These are phyloP conservation scores for Tapirus terrestris DNA, from an alignment of 2,113 vertebrate species.

Conservation along the genomic window DNA sequence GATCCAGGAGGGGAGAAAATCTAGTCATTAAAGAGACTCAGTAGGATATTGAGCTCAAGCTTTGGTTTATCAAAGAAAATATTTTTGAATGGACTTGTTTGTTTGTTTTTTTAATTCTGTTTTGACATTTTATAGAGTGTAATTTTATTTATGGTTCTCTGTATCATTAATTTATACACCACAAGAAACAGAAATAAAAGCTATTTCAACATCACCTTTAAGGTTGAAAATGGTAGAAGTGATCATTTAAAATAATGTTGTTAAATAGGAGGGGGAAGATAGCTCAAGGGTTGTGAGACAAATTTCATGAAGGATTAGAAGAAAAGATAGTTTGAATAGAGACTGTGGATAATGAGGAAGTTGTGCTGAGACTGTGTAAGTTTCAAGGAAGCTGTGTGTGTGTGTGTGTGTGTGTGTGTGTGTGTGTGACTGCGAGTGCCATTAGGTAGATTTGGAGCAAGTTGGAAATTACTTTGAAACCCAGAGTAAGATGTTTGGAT, in stretches of 20 bases:
- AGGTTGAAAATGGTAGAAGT: conserved; percentile 32
- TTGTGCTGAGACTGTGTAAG: background rate
- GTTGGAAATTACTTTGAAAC: background rate
- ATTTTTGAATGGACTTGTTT: conserved; percentile 4
- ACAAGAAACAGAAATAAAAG: background rate
- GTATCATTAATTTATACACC: conserved; percentile 50
- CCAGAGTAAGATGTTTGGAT: background rate
- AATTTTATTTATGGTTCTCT: conserved; percentile 56
- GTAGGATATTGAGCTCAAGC: background rate
- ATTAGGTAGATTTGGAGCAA: background rate
- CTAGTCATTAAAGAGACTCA: background rate
- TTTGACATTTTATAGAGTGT: background rate
- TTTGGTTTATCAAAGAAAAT: background rate
- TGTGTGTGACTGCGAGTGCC: background rate
- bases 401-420: background rate
- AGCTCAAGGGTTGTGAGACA: background rate
- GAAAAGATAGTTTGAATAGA: background rate
- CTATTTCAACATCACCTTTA: background rate
- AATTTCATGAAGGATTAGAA: background rate
- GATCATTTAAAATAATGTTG: conserved; percentile 52
- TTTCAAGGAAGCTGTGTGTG: background rate
- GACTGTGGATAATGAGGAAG: background rate
- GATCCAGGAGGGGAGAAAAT: background rate
- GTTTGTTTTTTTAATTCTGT: conserved; percentile 61
- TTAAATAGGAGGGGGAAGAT: background rate